Base-by-base conservation (phyloP, 23 tunicate genomes). In the Corella eumyota region DNA sequence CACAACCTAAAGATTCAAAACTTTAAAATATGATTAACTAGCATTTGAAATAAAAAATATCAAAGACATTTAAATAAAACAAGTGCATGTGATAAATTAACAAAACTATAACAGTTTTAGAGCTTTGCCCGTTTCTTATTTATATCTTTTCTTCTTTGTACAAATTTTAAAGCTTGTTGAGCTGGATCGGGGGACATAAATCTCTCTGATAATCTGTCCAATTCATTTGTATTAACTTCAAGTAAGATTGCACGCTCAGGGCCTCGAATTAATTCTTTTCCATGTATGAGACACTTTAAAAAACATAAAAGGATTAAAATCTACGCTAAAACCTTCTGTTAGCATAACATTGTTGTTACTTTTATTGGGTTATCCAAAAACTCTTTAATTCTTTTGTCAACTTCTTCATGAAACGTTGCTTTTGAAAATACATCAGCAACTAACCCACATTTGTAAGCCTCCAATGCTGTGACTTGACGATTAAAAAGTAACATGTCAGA, bases 401-500 rank as follows among this genome's bases (percentile, higher is more conserved):
- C 92, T 68, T 59, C 62, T 35, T 58, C 45, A 59, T 34, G 34
- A 47, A 81, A 68, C 45, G 69, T 51, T 30, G 58, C 74, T 22
- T 66, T 50, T 6, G 69, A 69, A 51, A 60, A 73, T n/a, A 81
- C 51, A 3, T 51, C 64, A 25, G 81, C 7, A 1, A 81, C 75
- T 2, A 81, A 34, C 0, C 92, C 92, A 59, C 36, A 36, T 4
- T 15, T 34, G 24, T 59, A 29, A 11, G 76, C 78, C 58, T 80
- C 80, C 3, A 68, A 27, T 4, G 90, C 79, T 24, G 80, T 64
- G 19, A 80, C 6, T 5, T 25, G 54, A 5, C 72, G 77, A 29
- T 71, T 71, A 23, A 80, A 80, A 5, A 80, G 36, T 20, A 80
- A 58, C 90, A 80, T 80, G 4, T 80, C 80, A 23, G 25, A 64